phyloP scores from a whole-genome alignment of 1,140 invertebrate genomes.

The Diploscapter pachys region DNA sequence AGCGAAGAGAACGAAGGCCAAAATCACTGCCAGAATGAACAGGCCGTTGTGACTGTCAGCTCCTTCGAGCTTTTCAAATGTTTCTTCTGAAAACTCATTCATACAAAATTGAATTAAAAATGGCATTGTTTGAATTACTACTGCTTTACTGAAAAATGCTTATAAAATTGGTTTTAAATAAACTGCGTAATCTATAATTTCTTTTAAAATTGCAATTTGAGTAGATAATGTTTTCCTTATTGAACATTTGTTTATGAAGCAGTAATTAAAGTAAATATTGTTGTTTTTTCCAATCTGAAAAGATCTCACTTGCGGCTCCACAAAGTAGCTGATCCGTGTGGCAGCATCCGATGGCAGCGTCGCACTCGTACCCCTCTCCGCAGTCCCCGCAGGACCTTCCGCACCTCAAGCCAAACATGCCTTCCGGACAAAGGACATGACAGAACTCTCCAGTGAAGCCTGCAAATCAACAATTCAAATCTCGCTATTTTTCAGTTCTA shows the following conservation, averaged over 20 bases:
- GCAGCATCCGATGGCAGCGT: conserved; percentile 77
- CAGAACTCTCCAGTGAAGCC: conserved; percentile 78
- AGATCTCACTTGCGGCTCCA: conserved; percentile 43
- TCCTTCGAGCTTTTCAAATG: conserved; percentile 8
- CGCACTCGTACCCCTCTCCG: conserved; percentile 65
- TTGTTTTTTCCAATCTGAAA: not conserved
- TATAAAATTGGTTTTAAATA: no score
- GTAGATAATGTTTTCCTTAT: not conserved
- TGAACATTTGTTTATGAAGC: not conserved
- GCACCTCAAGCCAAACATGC: conserved; percentile 67
- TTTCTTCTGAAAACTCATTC: not conserved
- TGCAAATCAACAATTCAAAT: not conserved
- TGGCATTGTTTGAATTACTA: not conserved
- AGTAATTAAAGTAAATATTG: not conserved
- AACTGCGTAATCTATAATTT: not conserved
- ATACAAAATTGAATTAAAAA: not conserved
- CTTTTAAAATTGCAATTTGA: conserved; percentile 6
- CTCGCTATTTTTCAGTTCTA: no score
- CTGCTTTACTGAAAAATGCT: not conserved
- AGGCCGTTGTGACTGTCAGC: conserved; percentile 5
- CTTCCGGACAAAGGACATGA: conserved; percentile 63
- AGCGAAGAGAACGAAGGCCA: conserved; percentile 12
- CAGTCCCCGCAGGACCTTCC: conserved; percentile 49
- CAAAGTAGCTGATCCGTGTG: conserved; percentile 55
- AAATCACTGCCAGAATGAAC: conserved; percentile 29